Conservation (phyloP, 23 tunicate genomes). For the Aplidium turbinatum region DNA sequence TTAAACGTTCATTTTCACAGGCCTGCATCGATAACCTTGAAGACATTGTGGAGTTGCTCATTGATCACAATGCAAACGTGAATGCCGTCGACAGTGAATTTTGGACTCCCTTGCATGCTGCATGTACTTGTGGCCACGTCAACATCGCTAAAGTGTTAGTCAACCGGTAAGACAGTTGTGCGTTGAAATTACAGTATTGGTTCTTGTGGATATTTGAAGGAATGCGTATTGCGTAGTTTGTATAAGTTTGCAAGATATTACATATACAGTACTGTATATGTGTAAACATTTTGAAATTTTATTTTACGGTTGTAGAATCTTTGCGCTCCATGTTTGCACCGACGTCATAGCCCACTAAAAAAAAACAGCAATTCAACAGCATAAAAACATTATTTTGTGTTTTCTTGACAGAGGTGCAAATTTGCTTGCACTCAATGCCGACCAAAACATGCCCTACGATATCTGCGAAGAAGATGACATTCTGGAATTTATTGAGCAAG, state of each 20-base stretch:
- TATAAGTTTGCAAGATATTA: too few relatives aligned
- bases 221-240: too few relatives aligned
- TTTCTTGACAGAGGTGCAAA: slow-evolving; percentile 95
- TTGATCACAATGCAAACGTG: slow-evolving; percentile 80
- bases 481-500: slow-evolving; percentile 62
- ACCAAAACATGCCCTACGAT: slow-evolving; percentile 97
- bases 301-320: too few relatives aligned
- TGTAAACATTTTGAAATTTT: too few relatives aligned
- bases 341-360: too few relatives aligned
- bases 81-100: slow-evolving; percentile 92
- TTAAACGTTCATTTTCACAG: too few relatives aligned
- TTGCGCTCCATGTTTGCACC: too few relatives aligned
- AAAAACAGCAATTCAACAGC: too few relatives aligned
- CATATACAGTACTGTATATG: too few relatives aligned
- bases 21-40: slow-evolving; percentile 96
- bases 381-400: too few relatives aligned
- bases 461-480: slow-evolving; percentile 93
- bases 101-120: slow-evolving; percentile 98
- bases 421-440: slow-evolving; percentile 88
- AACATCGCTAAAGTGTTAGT: slow-evolving; percentile 76
- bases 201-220: too few relatives aligned
- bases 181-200: too few relatives aligned
- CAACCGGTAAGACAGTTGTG: slow-evolving; percentile 38
- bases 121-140: slow-evolving; percentile 92
- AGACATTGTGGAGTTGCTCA: slow-evolving; percentile 72